Percentiles rank a stretch among this genome's conserved stretches.
These are phyloP conservation scores for Ctenoplectra terminalis DNA, from an alignment of 1,140 invertebrate species.

Conservation along the genomic window DNA sequence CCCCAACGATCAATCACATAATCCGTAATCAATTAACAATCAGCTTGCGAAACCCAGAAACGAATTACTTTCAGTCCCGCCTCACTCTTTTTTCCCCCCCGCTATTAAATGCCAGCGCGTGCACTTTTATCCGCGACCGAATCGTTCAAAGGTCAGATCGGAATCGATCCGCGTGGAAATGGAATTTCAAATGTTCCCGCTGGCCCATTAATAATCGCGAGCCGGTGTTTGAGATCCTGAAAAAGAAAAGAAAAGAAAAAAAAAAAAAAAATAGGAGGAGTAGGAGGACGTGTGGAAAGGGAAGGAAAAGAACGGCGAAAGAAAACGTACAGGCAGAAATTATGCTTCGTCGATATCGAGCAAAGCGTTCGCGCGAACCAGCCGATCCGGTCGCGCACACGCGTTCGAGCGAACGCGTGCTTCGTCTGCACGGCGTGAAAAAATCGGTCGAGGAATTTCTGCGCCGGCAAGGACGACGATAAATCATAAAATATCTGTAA, in stretches of 20 bases:
- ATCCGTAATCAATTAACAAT: background rate
- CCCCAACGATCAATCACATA: background rate
- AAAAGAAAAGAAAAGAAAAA: background rate
- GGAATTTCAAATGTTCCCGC: conserved; percentile 1
- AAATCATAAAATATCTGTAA: conserved; percentile 67
- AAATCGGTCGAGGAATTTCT: conserved; percentile 58
- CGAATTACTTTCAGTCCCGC: background rate
- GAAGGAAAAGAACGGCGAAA: background rate
- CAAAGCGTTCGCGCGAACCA: conserved; percentile 26
- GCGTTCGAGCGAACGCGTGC: conserved; percentile 6
- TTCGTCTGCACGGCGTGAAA: conserved; percentile 21
- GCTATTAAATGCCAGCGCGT: conserved; percentile 16
- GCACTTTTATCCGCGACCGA: background rate
- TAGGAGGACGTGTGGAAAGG: background rate
- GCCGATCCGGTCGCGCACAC: conserved; percentile 36
- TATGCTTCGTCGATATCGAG: background rate
- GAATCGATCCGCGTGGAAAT: conserved; percentile 4
- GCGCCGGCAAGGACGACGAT: conserved; percentile 61
- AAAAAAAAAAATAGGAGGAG: background rate
- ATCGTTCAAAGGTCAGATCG: conserved; percentile 10
- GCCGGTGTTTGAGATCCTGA: background rate
- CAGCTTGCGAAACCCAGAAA: background rate
- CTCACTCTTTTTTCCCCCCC: background rate
- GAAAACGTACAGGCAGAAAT: background rate
- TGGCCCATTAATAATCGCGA: background rate